Evolutionary conservation across 2,113 vertebrate genomes (phyloP).

Genomic region (Chloroceryle aenea): DNA sequence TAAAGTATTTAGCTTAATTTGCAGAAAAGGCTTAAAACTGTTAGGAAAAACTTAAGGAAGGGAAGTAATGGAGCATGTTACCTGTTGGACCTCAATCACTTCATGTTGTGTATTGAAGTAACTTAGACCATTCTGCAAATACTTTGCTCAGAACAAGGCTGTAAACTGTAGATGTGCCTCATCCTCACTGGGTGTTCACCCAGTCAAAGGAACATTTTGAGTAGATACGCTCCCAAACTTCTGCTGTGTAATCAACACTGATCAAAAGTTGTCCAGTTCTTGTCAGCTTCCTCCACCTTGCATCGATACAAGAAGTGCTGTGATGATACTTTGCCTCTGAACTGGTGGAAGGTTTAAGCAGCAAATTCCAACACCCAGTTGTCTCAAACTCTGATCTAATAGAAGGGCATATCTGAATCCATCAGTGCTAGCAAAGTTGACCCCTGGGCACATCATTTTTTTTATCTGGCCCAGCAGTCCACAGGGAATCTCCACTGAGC

Average conservation of each 20-base stretch:
- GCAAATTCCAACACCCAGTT: constrained; percentile 76
- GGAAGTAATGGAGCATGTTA: too few relatives aligned
- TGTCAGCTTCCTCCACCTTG: too few relatives aligned
- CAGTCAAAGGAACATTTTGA: constrained; percentile 64
- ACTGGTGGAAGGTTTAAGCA: constrained; percentile 76
- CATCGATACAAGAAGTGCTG: constrained; percentile 77
- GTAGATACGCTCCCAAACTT: constrained; percentile 73
- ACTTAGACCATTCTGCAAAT: too few relatives aligned
- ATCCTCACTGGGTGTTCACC: too few relatives aligned
- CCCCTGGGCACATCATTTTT: constrained; percentile 35
- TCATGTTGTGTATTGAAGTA: too few relatives aligned
- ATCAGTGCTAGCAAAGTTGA: constrained; percentile 70
- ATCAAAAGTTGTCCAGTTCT: constrained; percentile 76
- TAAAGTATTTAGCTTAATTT: too few relatives aligned
- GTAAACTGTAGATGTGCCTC: too few relatives aligned
- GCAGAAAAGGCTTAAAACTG: too few relatives aligned
- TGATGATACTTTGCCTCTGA: constrained; percentile 75
- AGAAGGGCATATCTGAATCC: constrained; percentile 57
- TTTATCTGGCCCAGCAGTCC: constrained; percentile 77
- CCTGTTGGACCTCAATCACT: too few relatives aligned
- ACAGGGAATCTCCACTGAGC: constrained; percentile 48
- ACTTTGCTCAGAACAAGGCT: too few relatives aligned
- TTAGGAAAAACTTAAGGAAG: too few relatives aligned
- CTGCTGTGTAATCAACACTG: constrained; percentile 72
- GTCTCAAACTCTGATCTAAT: too few relatives aligned